Base-by-base conservation (phyloP, 2,797 vertebrate genomes). In the Orestias chungarensis region DNA sequence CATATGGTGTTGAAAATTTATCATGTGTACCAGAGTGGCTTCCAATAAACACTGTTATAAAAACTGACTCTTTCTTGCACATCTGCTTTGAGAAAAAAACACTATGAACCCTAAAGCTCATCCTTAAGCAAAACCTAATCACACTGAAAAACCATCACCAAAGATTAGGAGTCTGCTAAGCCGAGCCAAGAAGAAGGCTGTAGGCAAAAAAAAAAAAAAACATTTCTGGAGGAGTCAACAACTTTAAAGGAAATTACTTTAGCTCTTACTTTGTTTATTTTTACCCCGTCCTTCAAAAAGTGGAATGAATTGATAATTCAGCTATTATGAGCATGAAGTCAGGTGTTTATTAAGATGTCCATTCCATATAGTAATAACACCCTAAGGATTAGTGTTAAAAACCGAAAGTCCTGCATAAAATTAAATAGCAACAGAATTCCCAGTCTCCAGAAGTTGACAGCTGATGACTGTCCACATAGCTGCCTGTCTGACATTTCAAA, bases 401-500 rank as follows among this genome's bases (percentile, higher is more conserved):
- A 67, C 73, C 82, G 67, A 84, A 80, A 72, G 75, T 70, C 79
- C 74, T 81, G 62, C 86, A 87, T 82, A 72, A 73, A 92, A 88
- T 87, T 74, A 86, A 85, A 87, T 85, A 40, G 74, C 42, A 50
- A 80, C 79, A 85, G 91, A 88, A 90, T 93, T 91, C 85, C 74
- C 49, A 25, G 50, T 77, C 66, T 82, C 75, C 85, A 82, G 76
- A 78, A 52, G 75, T 75, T 81, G 85, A 79, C 86, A 90, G 84
- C 75, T 81, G 78, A 80, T 54, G 40, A 49, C 78, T 78, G 78
- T 65, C 74, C 69, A 46, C 74, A 72, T 33, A 81, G 66, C 71
- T 64, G 71, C 64, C 68, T 62, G 59, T 49, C 70, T 77, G 79
- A 82, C 75, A 74, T 65, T 65, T 55, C 65, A 85, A 71, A 43